These are phyloP conservation scores for Nemotelus nigrinus DNA, from an alignment of 2,888 invertebrate species.

Conservation along the genomic window DNA sequence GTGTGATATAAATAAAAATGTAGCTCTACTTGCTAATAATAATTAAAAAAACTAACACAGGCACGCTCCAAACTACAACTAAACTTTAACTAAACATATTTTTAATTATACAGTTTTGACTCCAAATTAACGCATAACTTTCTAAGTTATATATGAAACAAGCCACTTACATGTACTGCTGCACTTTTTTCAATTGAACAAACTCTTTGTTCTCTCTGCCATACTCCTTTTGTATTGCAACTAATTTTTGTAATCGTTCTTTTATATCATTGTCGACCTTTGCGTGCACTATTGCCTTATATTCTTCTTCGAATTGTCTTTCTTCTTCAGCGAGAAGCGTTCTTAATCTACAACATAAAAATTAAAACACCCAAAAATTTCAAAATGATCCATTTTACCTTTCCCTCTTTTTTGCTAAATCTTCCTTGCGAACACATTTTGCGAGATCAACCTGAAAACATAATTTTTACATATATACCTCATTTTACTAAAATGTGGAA, in stretches of 20 bases:
- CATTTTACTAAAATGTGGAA: not conserved
- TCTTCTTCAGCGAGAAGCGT: conserved; percentile 35
- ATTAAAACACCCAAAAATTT: not conserved
- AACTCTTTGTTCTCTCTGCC: conserved; percentile 34
- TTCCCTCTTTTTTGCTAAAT: conserved; percentile 27
- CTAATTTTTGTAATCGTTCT: conserved; percentile 20
- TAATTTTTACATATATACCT: not conserved
- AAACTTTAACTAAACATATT: no score
- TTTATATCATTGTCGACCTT: conserved; percentile 29
- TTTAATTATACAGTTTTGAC: no score
- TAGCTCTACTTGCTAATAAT: no score
- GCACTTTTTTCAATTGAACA: conserved; percentile 45
- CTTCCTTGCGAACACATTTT: conserved; percentile 24
- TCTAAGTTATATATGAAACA: no score
- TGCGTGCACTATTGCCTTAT: conserved; percentile 33
- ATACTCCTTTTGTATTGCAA: conserved; percentile 34
- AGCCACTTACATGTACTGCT: conserved; percentile 43
- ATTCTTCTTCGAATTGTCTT: conserved; percentile 37
- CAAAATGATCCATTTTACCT: not conserved
- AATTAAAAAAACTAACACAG: no score
- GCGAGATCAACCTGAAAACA: conserved; percentile 33
- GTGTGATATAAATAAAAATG: no score
- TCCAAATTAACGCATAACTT: no score
- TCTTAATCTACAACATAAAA: conserved; percentile 36
- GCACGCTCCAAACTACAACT: no score